Evolutionary conservation across 1,140 invertebrate species (phyloP), one percentile per base, ranked within the genome.

Genomic region (Whitmania pigra): DNA sequence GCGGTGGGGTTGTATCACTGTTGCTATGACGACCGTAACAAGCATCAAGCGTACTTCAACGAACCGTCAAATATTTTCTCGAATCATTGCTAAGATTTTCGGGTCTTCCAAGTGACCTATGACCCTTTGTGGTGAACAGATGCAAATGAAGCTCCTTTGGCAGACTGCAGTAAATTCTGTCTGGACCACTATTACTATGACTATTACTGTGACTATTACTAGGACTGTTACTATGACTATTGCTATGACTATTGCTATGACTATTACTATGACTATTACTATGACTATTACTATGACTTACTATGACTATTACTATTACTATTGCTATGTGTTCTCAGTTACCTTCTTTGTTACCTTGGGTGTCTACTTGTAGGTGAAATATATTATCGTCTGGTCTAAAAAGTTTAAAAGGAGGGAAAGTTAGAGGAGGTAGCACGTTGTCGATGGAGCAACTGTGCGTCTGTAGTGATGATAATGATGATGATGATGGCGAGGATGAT

Each of bases 71-170:
- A 63, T 63, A 6, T 15, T 63, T 31, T 25, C 18, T 0, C 22
- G 7, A 22, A 57, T 25, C 54, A 57, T 25, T 25, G 25, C 20
- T 9, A 57, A 57, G 20, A n/a, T n/a, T 63, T 31, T 1, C 17
- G 25, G 55, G 36, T 1, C 63, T 6, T 22, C 72, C 73, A 77
- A 82, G 80, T 80, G 76, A 80, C 80, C 57, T 80, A 80, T 75
- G 74, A 74, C 7, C 74, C 49, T 7, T 75, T 75, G 74, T 79
- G 80, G 53, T 81, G 78, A n/a, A 76, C 77, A 49, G 43, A 49
- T 49, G 43, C 15, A 49, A 49, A 17, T 49, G 43, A 17, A 49
- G 11, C 43, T 49, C 2, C 15, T 49, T 36, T 36, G 6, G 2
- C 31, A 36, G 31, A 36, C 31, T 36, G 31, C n/a, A 6, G 31